Percentiles rank a stretch among this genome's conserved stretches.
phyloP scores from a whole-genome alignment of 2,797 vertebrate species.

The Alauda arvensis region DNA sequence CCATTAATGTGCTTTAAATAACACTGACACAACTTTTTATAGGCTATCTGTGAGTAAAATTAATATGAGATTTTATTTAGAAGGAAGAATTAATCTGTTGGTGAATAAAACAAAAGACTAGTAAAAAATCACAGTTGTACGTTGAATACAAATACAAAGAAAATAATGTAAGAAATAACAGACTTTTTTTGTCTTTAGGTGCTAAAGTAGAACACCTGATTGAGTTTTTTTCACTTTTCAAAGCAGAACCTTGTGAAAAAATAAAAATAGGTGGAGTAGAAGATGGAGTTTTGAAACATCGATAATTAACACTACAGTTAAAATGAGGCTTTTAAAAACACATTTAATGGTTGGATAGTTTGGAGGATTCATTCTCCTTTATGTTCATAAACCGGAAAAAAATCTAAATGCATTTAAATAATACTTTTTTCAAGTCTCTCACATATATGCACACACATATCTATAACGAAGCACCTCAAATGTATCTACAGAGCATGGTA shows the following conservation, averaged over 20 bases:
- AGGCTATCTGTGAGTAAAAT: not conserved
- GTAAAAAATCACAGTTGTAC: not conserved
- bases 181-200: not conserved
- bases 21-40: not conserved
- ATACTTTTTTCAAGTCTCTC: not conserved
- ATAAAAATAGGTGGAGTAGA: not conserved
- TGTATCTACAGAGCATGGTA: fast-evolving
- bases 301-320: not conserved
- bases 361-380: not conserved
- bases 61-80: not conserved
- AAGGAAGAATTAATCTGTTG: not conserved
- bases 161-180: not conserved
- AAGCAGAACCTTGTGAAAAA: not conserved
- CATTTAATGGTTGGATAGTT: not conserved
- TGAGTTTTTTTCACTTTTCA: not conserved
- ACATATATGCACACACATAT: fast-evolving
- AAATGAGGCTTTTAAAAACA: not conserved
- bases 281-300: not conserved
- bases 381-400: not conserved
- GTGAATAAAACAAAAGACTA: not conserved
- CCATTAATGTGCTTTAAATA: not conserved
- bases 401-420: not conserved
- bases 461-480: not conserved
- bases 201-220: not conserved
- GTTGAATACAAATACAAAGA: not conserved